A percentile compares a stretch with the other conserved stretches of the same genome.
Evolutionary conservation across 2,797 vertebrate species (phyloP).

Genomic region (Oophaga sylvatica): DNA sequence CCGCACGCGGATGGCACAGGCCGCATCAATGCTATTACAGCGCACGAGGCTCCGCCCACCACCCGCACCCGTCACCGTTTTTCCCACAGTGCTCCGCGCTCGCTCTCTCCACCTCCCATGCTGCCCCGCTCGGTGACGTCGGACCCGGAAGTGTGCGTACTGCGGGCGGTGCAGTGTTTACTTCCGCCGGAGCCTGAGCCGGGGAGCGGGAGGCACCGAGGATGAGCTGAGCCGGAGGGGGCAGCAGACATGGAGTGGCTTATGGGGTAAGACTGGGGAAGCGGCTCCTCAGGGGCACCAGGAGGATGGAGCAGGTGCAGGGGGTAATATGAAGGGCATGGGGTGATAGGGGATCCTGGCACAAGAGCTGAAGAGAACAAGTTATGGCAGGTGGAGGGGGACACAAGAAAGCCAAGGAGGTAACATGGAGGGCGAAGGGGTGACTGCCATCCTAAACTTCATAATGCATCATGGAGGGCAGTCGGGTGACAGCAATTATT

Average conservation of each 20-base stretch:
- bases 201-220: slow-evolving; percentile 57
- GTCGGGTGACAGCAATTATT: neutral
- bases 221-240: slow-evolving; percentile 60
- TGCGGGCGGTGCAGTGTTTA: slow-evolving; percentile 62
- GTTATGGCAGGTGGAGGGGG: neutral
- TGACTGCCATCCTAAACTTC: neutral
- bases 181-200: slow-evolving; percentile 53
- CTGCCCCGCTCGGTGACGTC: slow-evolving; percentile 42
- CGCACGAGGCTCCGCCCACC: neutral
- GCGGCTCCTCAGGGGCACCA: neutral
- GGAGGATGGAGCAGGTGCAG: neutral
- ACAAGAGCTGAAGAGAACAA: neutral
- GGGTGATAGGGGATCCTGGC: no score
- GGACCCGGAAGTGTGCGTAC: slow-evolving; percentile 59
- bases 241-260: slow-evolving; percentile 62
- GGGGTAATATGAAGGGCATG: neutral
- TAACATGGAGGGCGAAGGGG: neutral
- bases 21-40: neutral
- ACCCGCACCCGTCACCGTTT: neutral
- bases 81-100: slow-evolving; percentile 29
- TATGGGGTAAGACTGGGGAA: slow-evolving; percentile 58
- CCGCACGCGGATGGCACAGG: neutral
- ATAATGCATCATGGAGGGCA: neutral
- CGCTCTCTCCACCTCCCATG: slow-evolving; percentile 40
- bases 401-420: neutral